Evolutionary conservation across 2,888 invertebrate species (phyloP).

Genomic region (Dolichomitus sp.): DNA sequence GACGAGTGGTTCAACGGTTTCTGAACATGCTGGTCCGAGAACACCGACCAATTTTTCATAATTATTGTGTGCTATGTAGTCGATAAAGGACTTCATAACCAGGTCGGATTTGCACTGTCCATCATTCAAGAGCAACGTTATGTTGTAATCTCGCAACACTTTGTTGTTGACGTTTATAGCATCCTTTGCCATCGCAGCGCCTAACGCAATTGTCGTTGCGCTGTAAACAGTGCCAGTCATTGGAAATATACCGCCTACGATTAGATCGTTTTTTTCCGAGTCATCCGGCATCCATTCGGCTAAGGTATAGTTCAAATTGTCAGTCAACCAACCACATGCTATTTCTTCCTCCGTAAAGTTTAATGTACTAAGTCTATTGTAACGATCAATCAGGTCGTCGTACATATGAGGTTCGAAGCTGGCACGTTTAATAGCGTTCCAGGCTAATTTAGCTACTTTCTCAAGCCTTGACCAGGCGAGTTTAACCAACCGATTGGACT

Average conservation of each 20-base stretch:
- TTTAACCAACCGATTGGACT: slow-evolving; percentile 90
- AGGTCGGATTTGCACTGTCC: slow-evolving; percentile 91
- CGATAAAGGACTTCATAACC: slow-evolving; percentile 92
- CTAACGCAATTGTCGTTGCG: slow-evolving; percentile 89
- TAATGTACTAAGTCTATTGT: slow-evolving; percentile 73
- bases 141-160: slow-evolving; percentile 88
- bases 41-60: slow-evolving; percentile 90
- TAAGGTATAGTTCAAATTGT: slow-evolving; percentile 86
- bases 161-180: slow-evolving; percentile 89
- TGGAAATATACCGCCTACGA: slow-evolving; percentile 92
- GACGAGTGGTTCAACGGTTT: slow-evolving; percentile 93
- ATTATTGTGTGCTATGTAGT: slow-evolving; percentile 88
- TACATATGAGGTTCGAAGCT: slow-evolving; percentile 88
- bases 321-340: slow-evolving; percentile 91
- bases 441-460: slow-evolving; percentile 87
- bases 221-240: slow-evolving; percentile 88
- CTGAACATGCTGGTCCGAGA: slow-evolving; percentile 93
- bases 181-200: slow-evolving; percentile 89
- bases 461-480: slow-evolving; percentile 89
- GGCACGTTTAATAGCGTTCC: slow-evolving; percentile 87
- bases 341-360: slow-evolving; percentile 83
- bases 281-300: slow-evolving; percentile 86
- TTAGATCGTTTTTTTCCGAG: slow-evolving; percentile 86
- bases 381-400: slow-evolving; percentile 86
- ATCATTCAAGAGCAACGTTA: slow-evolving; percentile 88